Conservation (phyloP, 2,888 invertebrate genomes). For the Hybos culiciformis region DNA sequence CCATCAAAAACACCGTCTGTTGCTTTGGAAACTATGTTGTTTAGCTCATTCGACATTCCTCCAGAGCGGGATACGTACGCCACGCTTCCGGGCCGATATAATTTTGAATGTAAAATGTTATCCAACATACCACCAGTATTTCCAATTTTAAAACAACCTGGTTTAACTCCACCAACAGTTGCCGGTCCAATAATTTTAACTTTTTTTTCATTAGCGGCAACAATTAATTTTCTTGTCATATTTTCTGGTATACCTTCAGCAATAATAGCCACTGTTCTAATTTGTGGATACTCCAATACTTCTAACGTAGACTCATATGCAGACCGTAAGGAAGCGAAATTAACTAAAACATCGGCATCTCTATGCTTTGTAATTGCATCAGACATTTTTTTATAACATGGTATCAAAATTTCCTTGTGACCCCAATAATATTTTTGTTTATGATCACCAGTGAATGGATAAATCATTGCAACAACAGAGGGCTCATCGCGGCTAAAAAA, state of each 20-base stretch:
- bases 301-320: slow-evolving; percentile 95
- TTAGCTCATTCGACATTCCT: slow-evolving; percentile 98
- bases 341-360: slow-evolving; percentile 89
- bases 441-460: slow-evolving; percentile 97
- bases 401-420: slow-evolving; percentile 89
- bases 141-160: slow-evolving; percentile 98
- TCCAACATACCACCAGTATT: slow-evolving; percentile 99
- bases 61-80: slow-evolving; percentile 98
- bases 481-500: slow-evolving; percentile 83
- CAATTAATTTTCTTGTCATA: slow-evolving; percentile 85
- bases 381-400: slow-evolving; percentile 92
- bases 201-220: slow-evolving; percentile 67
- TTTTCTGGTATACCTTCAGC: slow-evolving; percentile 99
- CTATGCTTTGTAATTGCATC: slow-evolving; percentile 92
- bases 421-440: slow-evolving; percentile 99
- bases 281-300: slow-evolving; percentile 86
- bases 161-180: slow-evolving; percentile 94
- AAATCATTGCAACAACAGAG: slow-evolving; percentile 90
- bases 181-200: slow-evolving; percentile 87
- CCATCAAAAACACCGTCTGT: slow-evolving; percentile 97
- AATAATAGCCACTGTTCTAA: slow-evolving; percentile 92
- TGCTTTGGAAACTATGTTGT: slow-evolving; percentile 92
- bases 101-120: slow-evolving; percentile 91
- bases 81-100: slow-evolving; percentile 93
- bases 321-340: slow-evolving; percentile 93